These are phyloP conservation scores for Puffinus mauretanicus DNA, from an alignment of 2,113 vertebrate genomes.

Conservation along the genomic window DNA sequence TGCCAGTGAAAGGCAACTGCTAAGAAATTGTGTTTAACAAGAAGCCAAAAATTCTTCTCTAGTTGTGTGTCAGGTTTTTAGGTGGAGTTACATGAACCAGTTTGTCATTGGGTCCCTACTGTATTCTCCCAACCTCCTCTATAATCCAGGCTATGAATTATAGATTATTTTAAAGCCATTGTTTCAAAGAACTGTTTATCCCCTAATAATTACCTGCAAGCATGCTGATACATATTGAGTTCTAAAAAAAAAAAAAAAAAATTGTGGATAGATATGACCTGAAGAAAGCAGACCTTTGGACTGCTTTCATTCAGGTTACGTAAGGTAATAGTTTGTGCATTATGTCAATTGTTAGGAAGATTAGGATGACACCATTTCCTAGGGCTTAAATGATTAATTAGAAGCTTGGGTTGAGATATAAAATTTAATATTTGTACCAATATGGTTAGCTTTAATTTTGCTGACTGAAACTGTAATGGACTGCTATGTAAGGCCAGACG, in stretches of 20 bases:
- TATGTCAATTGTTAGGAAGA: not conserved
- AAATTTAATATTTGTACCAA: not conserved
- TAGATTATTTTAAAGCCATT: not conserved
- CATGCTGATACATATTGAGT: not conserved
- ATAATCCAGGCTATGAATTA: not conserved
- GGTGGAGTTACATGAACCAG: not conserved
- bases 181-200: not conserved
- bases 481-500: not conserved
- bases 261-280: not conserved
- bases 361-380: constrained; percentile 9
- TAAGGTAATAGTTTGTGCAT: not conserved
- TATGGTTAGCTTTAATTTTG: not conserved
- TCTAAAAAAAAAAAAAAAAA: not conserved
- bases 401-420: not conserved
- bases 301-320: not conserved
- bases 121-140: not conserved
- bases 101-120: not conserved
- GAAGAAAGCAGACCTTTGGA: not conserved
- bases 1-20: not conserved
- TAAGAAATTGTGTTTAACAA: not conserved
- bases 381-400: constrained; percentile 33
- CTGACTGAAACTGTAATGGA: not conserved
- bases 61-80: not conserved
- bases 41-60: not conserved
- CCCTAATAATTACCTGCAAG: not conserved